phyloP scores from a whole-genome alignment of 1,140 invertebrate genomes.

The Zaprionus tsacasi region DNA sequence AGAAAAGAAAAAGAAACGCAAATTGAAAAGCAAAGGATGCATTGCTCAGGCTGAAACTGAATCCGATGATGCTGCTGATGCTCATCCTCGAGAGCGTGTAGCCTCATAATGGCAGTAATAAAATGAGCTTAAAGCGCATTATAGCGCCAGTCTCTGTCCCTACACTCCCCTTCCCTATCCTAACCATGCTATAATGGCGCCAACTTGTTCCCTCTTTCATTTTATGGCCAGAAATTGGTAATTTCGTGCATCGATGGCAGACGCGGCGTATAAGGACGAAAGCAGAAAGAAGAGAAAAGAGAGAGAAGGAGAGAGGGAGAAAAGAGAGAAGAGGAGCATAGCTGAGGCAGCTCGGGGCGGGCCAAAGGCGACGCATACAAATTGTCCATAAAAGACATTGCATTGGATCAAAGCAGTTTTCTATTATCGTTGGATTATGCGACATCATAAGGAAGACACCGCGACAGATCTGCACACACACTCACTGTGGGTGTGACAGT shows the following conservation, averaged over 20 bases:
- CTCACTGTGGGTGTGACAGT: not conserved
- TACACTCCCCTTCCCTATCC: not conserved
- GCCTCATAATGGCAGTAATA: constrained; percentile 71
- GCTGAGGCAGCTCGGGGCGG: constrained; percentile 15
- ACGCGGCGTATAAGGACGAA: constrained; percentile 34
- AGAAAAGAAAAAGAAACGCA: constrained; percentile 32
- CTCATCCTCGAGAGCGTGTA: constrained; percentile 39
- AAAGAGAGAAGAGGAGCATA: not conserved
- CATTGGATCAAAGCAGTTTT: constrained; percentile 71
- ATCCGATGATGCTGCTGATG: not conserved
- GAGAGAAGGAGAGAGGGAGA: not conserved
- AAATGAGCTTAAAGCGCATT: constrained; percentile 78
- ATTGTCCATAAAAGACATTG: constrained; percentile 78
- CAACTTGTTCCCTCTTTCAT: constrained; percentile 77
- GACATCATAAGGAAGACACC: constrained; percentile 60
- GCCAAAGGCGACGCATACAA: constrained; percentile 66
- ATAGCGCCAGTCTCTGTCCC: constrained; percentile 48
- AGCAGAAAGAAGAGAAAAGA: constrained; percentile 15
- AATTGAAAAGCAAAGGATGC: constrained; percentile 34
- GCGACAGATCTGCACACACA: constrained; percentile 15
- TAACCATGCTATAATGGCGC: constrained; percentile 48
- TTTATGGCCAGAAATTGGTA: constrained; percentile 80
- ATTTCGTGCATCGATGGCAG: constrained; percentile 71
- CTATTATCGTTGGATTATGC: constrained; percentile 73
- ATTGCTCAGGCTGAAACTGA: constrained; percentile 2